Conservation (phyloP, 2,113 vertebrate genomes). For the Podilymbus podiceps region DNA sequence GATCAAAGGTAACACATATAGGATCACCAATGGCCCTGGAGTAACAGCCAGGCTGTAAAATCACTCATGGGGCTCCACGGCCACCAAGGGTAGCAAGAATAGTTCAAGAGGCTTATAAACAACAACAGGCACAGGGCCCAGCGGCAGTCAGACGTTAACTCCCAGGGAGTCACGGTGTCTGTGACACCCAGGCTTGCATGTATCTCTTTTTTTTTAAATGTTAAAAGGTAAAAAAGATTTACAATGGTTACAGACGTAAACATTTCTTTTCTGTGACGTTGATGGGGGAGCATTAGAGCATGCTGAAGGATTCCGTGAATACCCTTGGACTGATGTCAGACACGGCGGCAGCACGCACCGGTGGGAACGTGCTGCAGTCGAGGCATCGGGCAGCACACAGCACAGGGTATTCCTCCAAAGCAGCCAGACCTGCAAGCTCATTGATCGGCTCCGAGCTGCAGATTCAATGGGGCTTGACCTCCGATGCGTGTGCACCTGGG, state of each 20-base stretch:
- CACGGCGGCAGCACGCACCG: accelerated
- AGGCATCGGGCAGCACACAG: background rate
- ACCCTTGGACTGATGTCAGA: background rate
- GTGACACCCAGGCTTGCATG: background rate
- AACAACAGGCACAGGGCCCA: slow-evolving; percentile 26
- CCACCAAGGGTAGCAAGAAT: slow-evolving; percentile 32
- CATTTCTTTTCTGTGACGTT: background rate
- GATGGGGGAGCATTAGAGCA: background rate
- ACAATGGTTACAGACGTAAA: background rate
- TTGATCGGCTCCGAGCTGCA: background rate
- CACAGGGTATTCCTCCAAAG: background rate
- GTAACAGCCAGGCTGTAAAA: slow-evolving; percentile 12
- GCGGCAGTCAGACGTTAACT: background rate
- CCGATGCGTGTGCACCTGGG: accelerated
- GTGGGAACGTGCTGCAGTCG: accelerated
- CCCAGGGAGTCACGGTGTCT: background rate
- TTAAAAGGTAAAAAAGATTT: background rate
- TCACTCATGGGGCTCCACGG: background rate
- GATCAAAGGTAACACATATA: slow-evolving; percentile 55
- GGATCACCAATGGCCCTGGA: background rate
- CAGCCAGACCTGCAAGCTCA: background rate
- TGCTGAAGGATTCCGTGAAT: background rate
- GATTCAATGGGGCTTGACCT: background rate
- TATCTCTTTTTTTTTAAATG: background rate
- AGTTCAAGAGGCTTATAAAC: slow-evolving; percentile 45